Evolutionary conservation across 1,140 invertebrate genomes (phyloP), one percentile per base, ranked within the genome.

Genomic region (Neodiprion virginianus): DNA sequence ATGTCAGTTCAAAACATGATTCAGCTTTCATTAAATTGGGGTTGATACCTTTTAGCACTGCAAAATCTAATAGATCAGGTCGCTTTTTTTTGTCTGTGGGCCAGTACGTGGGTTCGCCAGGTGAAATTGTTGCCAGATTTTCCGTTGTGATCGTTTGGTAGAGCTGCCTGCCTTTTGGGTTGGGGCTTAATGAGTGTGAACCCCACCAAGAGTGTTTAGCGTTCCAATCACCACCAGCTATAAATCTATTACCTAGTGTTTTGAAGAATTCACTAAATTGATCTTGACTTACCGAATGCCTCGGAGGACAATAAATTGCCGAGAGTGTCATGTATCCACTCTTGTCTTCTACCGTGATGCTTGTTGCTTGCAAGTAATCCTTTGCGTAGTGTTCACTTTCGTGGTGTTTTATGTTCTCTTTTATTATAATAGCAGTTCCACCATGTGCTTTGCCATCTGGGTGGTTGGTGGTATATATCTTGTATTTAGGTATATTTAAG

Each of bases 191-290:
- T 21, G 78, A 66, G 47, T 79, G 78, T 48, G 78, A 85, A 7
- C 82, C 80, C 81, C 82, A 87, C 14, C 73, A 48, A 3, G 65
- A 74, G 21, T 84, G 80, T 75, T 86, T 86, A 5, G 81, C 81
- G 68, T 86, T 87, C 21, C 78, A 86, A 67, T 87, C 82, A 2
- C 82, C 83, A 0, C 80, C 84, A 5, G 78, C 80, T 40, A 88
- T 78, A 74, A 87, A 87, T 71, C 78, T 76, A 9, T 72, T 67
- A 8, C 86, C 85, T 17, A 89, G 72, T 8, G 72, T 76, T 21
- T 77, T 74, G 72, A 89, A 83, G 67, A 82, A 83, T 9, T 75
- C 47, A n/a, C 49, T 53, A 71, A 81, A 88, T 1, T 87, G 53
- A 12, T 82, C 23, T 47, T 74, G 53, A 67, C 79, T 83, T 21